These are phyloP conservation scores for Tetragonula carbonaria DNA, from an alignment of 2,888 invertebrate genomes.

Conservation along the genomic window DNA sequence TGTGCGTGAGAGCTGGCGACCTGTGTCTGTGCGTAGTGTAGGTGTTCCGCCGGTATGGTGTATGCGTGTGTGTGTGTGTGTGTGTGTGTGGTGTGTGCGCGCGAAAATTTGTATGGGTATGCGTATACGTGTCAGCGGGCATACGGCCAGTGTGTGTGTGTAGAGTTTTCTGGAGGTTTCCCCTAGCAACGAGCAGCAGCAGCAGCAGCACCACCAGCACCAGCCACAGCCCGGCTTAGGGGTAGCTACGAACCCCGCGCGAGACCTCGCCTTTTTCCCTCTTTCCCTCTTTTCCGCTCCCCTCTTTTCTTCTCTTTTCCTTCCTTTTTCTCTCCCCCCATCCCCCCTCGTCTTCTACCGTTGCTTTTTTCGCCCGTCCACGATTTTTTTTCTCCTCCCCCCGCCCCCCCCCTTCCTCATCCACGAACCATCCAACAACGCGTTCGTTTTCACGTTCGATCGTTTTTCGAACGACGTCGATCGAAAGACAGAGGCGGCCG, in stretches of 20 bases:
- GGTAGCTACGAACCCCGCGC: constrained; percentile 81
- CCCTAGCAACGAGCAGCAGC: constrained; percentile 82
- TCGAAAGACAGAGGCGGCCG: no score
- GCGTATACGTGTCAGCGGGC: constrained; percentile 44
- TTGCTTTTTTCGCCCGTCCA: neutral
- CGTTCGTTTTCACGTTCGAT: neutral
- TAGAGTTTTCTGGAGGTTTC: constrained; percentile 84
- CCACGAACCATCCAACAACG: no score
- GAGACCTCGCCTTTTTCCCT: constrained; percentile 62
- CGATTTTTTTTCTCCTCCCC: neutral
- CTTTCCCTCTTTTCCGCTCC: constrained; percentile 2
- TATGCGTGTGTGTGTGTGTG: constrained; percentile 44
- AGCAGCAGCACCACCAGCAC: constrained; percentile 68
- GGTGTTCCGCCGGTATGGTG: constrained; percentile 36
- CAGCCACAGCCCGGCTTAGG: constrained; percentile 79
- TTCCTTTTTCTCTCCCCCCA: neutral
- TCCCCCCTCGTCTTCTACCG: no score
- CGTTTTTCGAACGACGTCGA: no score
- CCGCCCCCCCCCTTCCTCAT: no score
- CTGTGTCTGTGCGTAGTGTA: constrained; percentile 40
- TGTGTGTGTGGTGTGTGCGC: constrained; percentile 45
- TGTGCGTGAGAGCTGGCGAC: constrained; percentile 42
- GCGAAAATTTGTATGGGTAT: constrained; percentile 56
- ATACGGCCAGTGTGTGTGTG: constrained; percentile 69
- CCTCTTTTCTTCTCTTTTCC: neutral